phyloP scores from a whole-genome alignment of 2,113 vertebrate genomes.

The Lipotes vexillifer region DNA sequence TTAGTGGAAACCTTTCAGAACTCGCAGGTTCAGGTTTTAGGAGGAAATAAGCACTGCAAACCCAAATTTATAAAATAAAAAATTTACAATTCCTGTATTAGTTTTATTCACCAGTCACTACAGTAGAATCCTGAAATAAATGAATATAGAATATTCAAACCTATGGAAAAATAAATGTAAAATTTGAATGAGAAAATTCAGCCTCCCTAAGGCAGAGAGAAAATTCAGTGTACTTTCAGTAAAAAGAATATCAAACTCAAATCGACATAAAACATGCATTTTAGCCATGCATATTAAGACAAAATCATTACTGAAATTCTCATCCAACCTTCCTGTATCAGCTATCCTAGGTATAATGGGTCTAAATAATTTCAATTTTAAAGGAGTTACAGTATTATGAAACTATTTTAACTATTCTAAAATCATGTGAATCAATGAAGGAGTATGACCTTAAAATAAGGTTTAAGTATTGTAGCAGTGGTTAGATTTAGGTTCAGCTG shows the following conservation, averaged over 20 bases:
- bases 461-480: background rate
- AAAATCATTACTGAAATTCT: background rate
- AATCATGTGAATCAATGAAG: background rate
- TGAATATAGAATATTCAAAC: background rate
- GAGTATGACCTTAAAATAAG: background rate
- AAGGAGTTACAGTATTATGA: constrained; percentile 16
- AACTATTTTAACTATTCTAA: constrained; percentile 8
- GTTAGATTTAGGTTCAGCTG: background rate
- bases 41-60: background rate
- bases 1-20: constrained; percentile 25
- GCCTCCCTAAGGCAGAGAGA: background rate
- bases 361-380: constrained; percentile 6
- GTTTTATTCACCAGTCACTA: background rate
- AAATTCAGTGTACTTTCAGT: background rate
- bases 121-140: background rate
- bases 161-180: constrained; percentile 2
- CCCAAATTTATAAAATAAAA: constrained; percentile 8
- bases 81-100: background rate
- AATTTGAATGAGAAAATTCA: background rate
- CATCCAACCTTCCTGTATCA: background rate
- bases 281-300: background rate
- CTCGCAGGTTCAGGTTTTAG: background rate
- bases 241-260: background rate
- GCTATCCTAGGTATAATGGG: background rate
- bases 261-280: background rate